These are phyloP conservation scores for Phyllotreta cruciferae DNA, from an alignment of 2,888 invertebrate species.

Conservation along the genomic window DNA sequence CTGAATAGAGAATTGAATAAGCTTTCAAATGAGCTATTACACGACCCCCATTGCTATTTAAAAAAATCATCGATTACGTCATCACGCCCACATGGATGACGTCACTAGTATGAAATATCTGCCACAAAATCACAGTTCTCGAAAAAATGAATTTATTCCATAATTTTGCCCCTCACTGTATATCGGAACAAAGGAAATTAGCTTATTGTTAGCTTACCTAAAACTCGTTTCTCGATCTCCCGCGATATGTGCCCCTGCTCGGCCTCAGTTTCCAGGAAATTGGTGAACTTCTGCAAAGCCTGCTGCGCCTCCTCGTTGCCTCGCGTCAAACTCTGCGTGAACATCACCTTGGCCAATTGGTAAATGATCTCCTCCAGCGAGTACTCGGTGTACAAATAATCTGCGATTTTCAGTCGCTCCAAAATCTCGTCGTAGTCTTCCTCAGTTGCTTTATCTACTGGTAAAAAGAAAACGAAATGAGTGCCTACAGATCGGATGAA, in stretches of 20 bases:
- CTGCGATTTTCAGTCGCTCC: constrained; percentile 73
- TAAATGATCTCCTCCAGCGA: constrained; percentile 82
- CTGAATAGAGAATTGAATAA: no score
- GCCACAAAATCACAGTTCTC: no score
- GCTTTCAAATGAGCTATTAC: no score
- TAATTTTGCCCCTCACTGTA: no score
- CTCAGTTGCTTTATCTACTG: constrained; percentile 39
- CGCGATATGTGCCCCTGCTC: constrained; percentile 77
- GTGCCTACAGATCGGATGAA: neutral
- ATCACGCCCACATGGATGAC: no score
- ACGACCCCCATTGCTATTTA: no score
- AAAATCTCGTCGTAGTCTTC: constrained; percentile 73
- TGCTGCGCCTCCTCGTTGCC: constrained; percentile 75
- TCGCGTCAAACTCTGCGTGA: constrained; percentile 74
- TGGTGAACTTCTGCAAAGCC: constrained; percentile 76
- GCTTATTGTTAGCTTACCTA: constrained; percentile 64
- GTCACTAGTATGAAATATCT: no score
- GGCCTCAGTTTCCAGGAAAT: constrained; percentile 76
- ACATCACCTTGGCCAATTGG: constrained; percentile 83
- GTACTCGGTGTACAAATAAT: constrained; percentile 77
- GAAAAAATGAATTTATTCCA: no score
- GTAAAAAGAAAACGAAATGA: no score
- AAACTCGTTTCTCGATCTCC: constrained; percentile 77
- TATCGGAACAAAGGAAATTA: no score
- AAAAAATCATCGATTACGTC: no score